These are phyloP conservation scores for Crenuchus spilurus DNA, from an alignment of 2,797 vertebrate species.

Conservation along the genomic window DNA sequence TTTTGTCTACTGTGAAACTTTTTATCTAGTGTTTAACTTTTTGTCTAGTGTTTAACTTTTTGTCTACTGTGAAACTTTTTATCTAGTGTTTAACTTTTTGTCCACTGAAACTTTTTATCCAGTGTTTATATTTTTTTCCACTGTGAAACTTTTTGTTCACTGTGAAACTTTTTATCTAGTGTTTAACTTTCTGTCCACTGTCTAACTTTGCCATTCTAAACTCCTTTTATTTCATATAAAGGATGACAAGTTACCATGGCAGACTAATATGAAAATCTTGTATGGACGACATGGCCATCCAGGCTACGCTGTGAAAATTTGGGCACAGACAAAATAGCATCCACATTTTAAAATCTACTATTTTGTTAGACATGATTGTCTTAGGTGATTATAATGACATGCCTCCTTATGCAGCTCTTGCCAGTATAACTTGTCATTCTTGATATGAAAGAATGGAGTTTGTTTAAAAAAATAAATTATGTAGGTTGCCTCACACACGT, in stretches of 20 bases:
- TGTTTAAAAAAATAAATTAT: conserved; percentile 14
- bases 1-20: no score
- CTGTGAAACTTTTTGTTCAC: background rate
- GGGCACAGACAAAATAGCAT: background rate
- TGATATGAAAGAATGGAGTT: background rate
- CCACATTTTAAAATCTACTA: conserved; percentile 4
- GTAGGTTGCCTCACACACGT: conserved; percentile 1
- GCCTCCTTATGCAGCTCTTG: conserved; percentile 16
- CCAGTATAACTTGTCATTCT: background rate
- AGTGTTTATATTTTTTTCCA: no score
- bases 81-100: no score
- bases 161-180: no score
- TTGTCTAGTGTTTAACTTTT: no score
- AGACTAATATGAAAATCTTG: background rate
- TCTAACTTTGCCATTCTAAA: background rate
- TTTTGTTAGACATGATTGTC: conserved; percentile 20
- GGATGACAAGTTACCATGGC: background rate
- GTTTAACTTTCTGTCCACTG: background rate
- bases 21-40: no score
- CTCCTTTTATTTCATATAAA: background rate
- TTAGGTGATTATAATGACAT: conserved; percentile 16
- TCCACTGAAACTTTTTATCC: no score
- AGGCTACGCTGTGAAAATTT: background rate
- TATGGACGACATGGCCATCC: background rate
- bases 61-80: no score